Evolutionary conservation across 2,888 invertebrate genomes (phyloP), one percentile per base, ranked within the genome.

Genomic region (Plebejus anna): DNA sequence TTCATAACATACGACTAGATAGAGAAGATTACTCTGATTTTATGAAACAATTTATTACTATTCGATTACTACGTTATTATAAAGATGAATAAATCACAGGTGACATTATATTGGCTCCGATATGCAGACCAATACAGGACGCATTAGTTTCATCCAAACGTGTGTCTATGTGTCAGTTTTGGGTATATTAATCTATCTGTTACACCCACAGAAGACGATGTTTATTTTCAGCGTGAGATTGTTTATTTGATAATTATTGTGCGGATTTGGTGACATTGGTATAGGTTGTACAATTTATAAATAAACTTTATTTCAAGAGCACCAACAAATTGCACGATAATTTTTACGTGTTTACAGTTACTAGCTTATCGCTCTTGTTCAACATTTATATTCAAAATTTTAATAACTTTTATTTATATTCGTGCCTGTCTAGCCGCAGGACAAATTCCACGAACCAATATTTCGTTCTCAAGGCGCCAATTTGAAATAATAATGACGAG

Each of bases 201-300:
- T 79, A 80, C 82, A 82, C 79, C 79, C 80, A 81, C 80, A 77
- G 84, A 81, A 85, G 85, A 84, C 83, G 84, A 83, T 79, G 81
- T 83, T 84, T 86, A 86, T 83, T 84, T 87, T 82, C 81, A 83
- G 82, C 85, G 80, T 85, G 82, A 66, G 66, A 66, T 66, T 36
- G 66, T 66, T 36, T 82, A 84, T 82, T 76, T 78, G 76, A 75
- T 28, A 51, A 51, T 55, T 32, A 73, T 55, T 55, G 28, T 77
- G 79, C 78, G 78, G 66, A 77, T 77, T 77, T 78, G 76, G 78
- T 78, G 81, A 79, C 80, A 79, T 79, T 77, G 77, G 70, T 77
- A 77, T 79, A 79, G 78, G 76, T 78, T 79, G 72, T 71, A 76
- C 32, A 16, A 76, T 77, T 77, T 75, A 36, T 77, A 79, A 81